Conservation (phyloP, 2,797 vertebrate species). For the Hoplostethus atlanticus region DNA sequence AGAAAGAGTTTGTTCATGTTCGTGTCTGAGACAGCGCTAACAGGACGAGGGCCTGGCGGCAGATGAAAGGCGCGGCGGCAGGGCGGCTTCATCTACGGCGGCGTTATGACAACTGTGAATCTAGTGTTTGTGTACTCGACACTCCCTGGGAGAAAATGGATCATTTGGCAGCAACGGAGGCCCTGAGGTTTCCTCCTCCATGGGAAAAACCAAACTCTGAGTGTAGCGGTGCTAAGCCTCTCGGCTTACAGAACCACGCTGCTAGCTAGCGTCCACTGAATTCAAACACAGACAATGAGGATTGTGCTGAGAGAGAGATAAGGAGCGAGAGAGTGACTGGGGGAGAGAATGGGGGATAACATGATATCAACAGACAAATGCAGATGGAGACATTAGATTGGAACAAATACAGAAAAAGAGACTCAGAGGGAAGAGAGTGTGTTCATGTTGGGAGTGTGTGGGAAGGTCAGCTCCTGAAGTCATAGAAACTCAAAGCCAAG, state of each 20-base stretch:
- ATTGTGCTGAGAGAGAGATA: background rate
- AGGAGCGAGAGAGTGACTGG: background rate
- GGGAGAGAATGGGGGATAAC: too few relatives aligned
- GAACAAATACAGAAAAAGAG: too few relatives aligned
- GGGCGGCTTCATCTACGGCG: slow-evolving; percentile 14
- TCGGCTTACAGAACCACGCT: slow-evolving; percentile 6
- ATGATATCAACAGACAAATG: background rate
- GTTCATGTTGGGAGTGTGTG: slow-evolving; percentile 1
- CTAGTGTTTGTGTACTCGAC: slow-evolving; percentile 49
- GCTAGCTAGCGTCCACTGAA: slow-evolving; percentile 20
- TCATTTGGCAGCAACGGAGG: slow-evolving; percentile 46
- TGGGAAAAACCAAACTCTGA: slow-evolving; percentile 39
- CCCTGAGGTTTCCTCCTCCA: slow-evolving; percentile 41
- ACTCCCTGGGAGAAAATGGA: slow-evolving; percentile 50
- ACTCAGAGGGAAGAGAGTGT: background rate
- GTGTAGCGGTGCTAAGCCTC: slow-evolving; percentile 27
- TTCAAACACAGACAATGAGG: slow-evolving; percentile 12
- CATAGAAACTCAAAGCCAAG: too few relatives aligned
- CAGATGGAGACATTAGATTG: too few relatives aligned
- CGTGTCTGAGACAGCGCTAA: slow-evolving; percentile 23
- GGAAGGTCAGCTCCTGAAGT: background rate
- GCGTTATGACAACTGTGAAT: slow-evolving; percentile 59
- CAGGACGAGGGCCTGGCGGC: slow-evolving; percentile 14
- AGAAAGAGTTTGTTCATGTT: background rate
- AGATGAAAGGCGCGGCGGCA: slow-evolving; percentile 38